Conservation (phyloP, 1,140 invertebrate genomes). For the Galendromus occidentalis region DNA sequence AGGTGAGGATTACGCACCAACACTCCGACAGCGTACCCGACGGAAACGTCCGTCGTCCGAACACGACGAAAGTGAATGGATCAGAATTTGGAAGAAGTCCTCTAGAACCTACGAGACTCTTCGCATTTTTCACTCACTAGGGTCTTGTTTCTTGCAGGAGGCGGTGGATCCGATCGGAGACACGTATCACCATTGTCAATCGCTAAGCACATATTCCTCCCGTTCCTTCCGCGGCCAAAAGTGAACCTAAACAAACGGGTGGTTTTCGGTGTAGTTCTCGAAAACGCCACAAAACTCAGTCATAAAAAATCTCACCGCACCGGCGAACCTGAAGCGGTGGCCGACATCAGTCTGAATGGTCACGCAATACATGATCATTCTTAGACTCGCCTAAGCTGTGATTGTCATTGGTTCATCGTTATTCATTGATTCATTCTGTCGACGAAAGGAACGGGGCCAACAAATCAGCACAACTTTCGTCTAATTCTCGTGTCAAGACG, state of each 20-base stretch:
- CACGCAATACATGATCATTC: conserved; percentile 1
- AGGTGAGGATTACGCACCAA: too few species aligned
- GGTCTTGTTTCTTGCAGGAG: neutral
- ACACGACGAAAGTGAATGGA: too few species aligned
- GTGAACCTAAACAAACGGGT: conserved; percentile 13
- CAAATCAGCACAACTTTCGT: too few species aligned
- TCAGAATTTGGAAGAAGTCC: too few species aligned
- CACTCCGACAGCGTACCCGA: too few species aligned
- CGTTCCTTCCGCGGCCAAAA: conserved; percentile 7
- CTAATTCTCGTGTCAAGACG: too few species aligned
- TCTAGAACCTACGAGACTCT: too few species aligned
- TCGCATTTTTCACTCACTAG: too few species aligned
- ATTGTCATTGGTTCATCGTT: too few species aligned
- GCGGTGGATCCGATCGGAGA: neutral
- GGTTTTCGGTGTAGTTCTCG: conserved; percentile 13
- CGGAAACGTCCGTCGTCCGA: too few species aligned
- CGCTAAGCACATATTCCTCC: conserved; percentile 8
- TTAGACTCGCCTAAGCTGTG: neutral
- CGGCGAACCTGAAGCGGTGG: neutral
- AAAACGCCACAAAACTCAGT: conserved; percentile 11
- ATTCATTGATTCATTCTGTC: too few species aligned
- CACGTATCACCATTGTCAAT: neutral
- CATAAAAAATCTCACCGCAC: neutral
- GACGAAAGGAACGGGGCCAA: too few species aligned
- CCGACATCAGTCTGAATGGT: conserved; percentile 9